Evolutionary conservation across 1,140 invertebrate genomes (phyloP), one percentile per base, ranked within the genome.

Genomic region (Atta texana): DNA sequence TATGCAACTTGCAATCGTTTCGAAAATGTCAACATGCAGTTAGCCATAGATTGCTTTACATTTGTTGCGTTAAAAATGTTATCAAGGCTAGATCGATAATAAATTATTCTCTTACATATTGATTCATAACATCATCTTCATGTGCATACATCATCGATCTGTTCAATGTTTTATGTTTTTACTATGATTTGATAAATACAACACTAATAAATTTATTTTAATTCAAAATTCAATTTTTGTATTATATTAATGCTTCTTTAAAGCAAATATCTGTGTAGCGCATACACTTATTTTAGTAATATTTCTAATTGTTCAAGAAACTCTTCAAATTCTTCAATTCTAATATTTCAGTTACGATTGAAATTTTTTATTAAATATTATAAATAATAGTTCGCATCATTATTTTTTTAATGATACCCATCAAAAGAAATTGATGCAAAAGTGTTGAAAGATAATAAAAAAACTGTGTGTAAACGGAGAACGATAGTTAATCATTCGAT

Each of bases 401-500:
- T 31, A 44, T 21, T 44, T 69, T n/a, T 21, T 69, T 12, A 31
- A 24, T 14, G 49, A 12, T 31, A 34, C 3, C 7, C 51, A 66
- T 21, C n/a, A 49, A 66, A 24, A 78, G n/a, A 78, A 10, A 49
- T 1, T 0, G 51, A 1, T n/a, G 28, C 3, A 49, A 78, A 64
- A 39, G 14, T 49, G 14, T 44, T 44, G 8, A 31, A 16, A 2
- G 3, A 31, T 31, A 5, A n/a, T 55, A 1, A 44, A 81, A 28
- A 21, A 28, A 16, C 14, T 16, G 1, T 31, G 18, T 5, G 10
- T 12, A 53, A 34, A 51, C 18, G 24, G 55, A 5, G 49, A 84
- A 88, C n/a, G 39, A 51, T 57, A 14, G 21, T 51, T 34, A 39
- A 53, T n/a, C 84, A 91, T 85, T 77, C 81, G 86, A 91, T 90